These are phyloP conservation scores for Geococcyx californianus DNA, from an alignment of 2,113 vertebrate species.

Conservation along the genomic window DNA sequence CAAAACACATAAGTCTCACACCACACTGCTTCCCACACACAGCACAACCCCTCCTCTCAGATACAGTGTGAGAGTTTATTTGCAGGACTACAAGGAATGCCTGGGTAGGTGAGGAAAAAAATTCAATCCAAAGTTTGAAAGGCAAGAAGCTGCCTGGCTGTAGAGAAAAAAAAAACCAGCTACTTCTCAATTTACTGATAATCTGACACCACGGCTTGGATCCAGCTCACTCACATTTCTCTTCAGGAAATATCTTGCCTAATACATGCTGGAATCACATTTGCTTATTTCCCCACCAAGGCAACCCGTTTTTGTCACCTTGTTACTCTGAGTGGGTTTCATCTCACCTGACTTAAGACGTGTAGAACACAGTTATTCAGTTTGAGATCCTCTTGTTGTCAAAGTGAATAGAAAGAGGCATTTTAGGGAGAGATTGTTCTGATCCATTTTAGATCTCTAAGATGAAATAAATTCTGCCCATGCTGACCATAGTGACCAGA, in stretches of 20 bases:
- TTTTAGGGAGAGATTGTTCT: not conserved
- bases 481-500: not conserved
- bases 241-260: slow-evolving; percentile 15
- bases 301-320: not conserved
- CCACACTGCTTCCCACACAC: not conserved
- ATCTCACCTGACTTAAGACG: not conserved
- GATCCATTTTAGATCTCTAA: not conserved
- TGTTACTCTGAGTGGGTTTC: not conserved
- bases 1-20: slow-evolving; percentile 22
- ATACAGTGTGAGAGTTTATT: not conserved
- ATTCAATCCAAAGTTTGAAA: not conserved
- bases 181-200: slow-evolving; percentile 34
- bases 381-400: not conserved
- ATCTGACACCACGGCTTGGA: not conserved
- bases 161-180: not conserved
- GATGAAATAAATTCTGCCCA: not conserved
- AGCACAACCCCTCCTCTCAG: not conserved
- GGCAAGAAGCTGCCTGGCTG: not conserved
- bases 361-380: not conserved
- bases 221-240: slow-evolving; percentile 3
- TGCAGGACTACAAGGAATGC: slow-evolving; percentile 20
- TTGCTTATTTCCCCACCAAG: not conserved
- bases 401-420: not conserved
- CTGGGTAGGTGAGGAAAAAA: not conserved
- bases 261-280: not conserved